These are phyloP conservation scores for Rhagoletis zephyria DNA, from an alignment of 1,140 invertebrate genomes.

Conservation along the genomic window DNA sequence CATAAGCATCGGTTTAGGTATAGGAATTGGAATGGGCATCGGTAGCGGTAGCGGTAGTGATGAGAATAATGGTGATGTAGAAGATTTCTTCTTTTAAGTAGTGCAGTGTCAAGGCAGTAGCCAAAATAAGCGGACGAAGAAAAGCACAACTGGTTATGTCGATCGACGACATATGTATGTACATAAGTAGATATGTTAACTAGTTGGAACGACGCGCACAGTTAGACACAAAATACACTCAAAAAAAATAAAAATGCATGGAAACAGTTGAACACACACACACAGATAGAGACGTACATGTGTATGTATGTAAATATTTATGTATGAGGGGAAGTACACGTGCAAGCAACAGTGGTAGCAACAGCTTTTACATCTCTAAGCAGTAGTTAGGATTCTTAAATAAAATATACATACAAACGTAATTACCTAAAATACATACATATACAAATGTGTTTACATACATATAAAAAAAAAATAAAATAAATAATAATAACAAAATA, in stretches of 20 bases:
- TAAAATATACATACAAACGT: constrained; percentile 50
- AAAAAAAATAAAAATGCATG: constrained; percentile 58
- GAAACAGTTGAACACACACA: neutral
- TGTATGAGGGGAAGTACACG: constrained; percentile 29
- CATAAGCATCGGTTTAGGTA: constrained; percentile 40
- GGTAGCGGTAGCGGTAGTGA: constrained; percentile 31
- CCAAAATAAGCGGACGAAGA: neutral
- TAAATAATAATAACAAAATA: constrained; percentile 54
- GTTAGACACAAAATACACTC: constrained; percentile 34
- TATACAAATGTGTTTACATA: constrained; percentile 26
- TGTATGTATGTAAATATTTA: neutral
- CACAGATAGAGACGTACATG: neutral
- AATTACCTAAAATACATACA: constrained; percentile 11
- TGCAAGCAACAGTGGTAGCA: constrained; percentile 53
- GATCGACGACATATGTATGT: neutral
- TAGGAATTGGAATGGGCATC: neutral
- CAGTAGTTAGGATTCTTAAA: constrained; percentile 51
- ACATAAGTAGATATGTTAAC: too few species aligned
- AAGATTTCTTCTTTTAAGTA: constrained; percentile 56
- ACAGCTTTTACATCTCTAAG: constrained; percentile 54
- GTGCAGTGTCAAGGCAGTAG: neutral
- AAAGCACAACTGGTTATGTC: neutral
- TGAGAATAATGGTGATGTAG: constrained; percentile 55
- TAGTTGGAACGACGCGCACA: constrained; percentile 61
- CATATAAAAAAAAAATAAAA: constrained; percentile 39